Evolutionary conservation across 2,113 vertebrate genomes (phyloP), one percentile per base, ranked within the genome.

Genomic region (Dermatemys mawii): DNA sequence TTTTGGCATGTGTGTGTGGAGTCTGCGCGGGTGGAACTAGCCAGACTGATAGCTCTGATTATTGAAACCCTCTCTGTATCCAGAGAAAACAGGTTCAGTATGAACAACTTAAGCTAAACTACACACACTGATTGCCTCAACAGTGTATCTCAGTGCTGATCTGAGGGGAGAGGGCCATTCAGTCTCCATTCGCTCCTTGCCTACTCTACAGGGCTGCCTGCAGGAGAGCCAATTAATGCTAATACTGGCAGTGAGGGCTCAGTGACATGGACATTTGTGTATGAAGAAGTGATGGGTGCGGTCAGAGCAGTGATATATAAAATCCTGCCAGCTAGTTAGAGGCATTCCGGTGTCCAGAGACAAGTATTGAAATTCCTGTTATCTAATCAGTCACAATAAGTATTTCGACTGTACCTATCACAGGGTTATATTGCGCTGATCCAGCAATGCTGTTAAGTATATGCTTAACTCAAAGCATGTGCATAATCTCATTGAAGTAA

Each of bases 221-320:
- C 27, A 57, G 86, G 92, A 81, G 81, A 95, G 87, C 89, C 92
- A 97, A 96, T 97, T 97, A 97, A 86, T 84, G 78, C 83, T 97
- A 95, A 94, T 86, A 8, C 93, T 95, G 87, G 90, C 81, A 97
- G 87, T 90, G 90, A 90, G 93, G 97, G 89, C 90, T 94, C 55
- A 89, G 87, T 26, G 87, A 79, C 82, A 63, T 1, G 78, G 95
- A 83, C 78, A 75, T 83, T 83, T 89, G 81, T 83, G 83, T 88
- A 38, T 88, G 82, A 78, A 46, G 55, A 94, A 92, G 94, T 1
- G 9, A 92, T 2, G 9, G 83, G 51, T 86, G 46, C 50, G 93
- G 73, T 93, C 96, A 95, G 81, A 95, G 79, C 57, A 86, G 81
- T 48, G 49, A 79, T 94, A 94, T 82, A 87, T 90, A 95, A 93